Percentiles rank a stretch among this genome's conserved stretches.
Evolutionary conservation across 2,113 vertebrate species (phyloP).

Genomic region (Vireo altiloquus): DNA sequence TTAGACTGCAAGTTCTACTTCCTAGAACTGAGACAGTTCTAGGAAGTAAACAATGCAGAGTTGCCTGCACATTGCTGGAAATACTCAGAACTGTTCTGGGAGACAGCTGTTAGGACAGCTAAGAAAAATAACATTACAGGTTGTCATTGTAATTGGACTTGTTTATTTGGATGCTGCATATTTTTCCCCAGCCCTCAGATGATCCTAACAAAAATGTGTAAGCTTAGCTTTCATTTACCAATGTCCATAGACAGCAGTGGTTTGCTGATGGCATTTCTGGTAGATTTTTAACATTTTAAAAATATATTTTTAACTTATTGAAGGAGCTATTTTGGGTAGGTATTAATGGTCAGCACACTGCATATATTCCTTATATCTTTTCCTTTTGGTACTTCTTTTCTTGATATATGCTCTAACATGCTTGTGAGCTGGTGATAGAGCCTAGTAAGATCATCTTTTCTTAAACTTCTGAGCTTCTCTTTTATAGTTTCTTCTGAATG

Average conservation of each 20-base stretch:
- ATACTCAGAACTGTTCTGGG: not conserved
- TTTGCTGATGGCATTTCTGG: not conserved
- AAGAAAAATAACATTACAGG: not conserved
- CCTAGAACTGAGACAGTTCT: too few species aligned
- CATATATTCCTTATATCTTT: not conserved
- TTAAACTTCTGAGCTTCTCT: not conserved
- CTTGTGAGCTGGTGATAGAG: not conserved
- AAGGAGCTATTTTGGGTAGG: not conserved
- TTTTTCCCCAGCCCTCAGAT: not conserved
- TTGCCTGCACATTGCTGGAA: not conserved
- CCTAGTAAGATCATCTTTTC: not conserved
- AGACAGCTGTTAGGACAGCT: not conserved
- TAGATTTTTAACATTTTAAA: not conserved
- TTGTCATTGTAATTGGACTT: not conserved
- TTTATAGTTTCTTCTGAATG: not conserved
- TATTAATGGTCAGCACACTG: not conserved
- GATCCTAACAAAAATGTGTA: not conserved
- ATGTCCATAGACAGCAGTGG: not conserved
- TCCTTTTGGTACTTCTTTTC: not conserved
- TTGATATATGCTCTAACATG: not conserved
- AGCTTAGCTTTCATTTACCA: not conserved
- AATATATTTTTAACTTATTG: not conserved
- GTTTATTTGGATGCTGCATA: not conserved
- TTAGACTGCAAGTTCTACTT: too few species aligned
- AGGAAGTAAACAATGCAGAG: not conserved